These are phyloP conservation scores for Brevimyrus niger DNA, from an alignment of 2,113 vertebrate genomes.

Conservation along the genomic window DNA sequence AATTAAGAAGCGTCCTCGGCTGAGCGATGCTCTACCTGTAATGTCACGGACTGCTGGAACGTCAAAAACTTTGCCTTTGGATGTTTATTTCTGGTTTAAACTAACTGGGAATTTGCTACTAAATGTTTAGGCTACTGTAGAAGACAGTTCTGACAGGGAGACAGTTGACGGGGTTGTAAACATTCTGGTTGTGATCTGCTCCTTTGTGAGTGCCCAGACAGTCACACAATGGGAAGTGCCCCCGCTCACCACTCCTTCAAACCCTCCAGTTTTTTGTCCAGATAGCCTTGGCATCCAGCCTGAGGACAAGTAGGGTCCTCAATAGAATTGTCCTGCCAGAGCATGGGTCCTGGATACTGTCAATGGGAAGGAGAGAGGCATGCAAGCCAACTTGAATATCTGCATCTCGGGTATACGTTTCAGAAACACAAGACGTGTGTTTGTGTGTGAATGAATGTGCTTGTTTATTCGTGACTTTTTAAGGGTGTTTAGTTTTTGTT, in stretches of 20 bases:
- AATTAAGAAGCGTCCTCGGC: slow-evolving; percentile 36
- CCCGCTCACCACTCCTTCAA: neutral
- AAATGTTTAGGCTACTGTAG: neutral
- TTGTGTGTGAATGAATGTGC: neutral
- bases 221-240: neutral
- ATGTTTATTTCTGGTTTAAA: neutral
- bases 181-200: neutral
- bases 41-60: neutral
- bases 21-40: slow-evolving; percentile 22
- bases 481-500: neutral
- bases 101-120: neutral
- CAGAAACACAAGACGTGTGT: neutral
- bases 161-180: neutral
- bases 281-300: neutral
- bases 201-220: neutral
- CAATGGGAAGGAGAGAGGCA: neutral
- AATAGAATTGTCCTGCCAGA: neutral
- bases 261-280: neutral
- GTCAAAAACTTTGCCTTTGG: neutral
- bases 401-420: neutral
- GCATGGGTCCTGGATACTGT: neutral
- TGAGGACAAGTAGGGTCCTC: neutral
- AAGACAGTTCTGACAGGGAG: neutral
- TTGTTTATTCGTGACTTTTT: neutral
- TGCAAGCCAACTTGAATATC: neutral